phyloP scores from a whole-genome alignment of 2,113 vertebrate genomes.

The Hippopotamus amphibius region DNA sequence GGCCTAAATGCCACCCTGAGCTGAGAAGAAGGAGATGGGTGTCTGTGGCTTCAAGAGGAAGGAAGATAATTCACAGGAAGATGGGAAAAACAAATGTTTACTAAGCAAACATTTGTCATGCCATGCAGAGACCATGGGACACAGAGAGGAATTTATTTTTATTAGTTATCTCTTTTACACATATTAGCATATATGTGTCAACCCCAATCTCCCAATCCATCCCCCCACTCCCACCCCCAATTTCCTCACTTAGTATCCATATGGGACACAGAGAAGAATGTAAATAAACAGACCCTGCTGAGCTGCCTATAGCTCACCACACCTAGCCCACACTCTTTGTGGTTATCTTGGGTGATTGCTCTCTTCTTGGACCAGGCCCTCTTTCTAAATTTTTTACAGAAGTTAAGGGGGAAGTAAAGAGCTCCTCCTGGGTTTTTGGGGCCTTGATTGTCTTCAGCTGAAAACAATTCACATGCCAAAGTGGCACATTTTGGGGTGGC shows the following conservation, averaged over 20 bases:
- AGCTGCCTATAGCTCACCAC: neutral
- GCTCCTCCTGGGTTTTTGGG: neutral
- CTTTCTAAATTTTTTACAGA: neutral
- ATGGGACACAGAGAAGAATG: neutral
- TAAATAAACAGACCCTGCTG: neutral
- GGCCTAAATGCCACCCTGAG: neutral
- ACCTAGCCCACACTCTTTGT: neutral
- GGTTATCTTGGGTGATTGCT: neutral
- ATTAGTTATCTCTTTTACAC: no score
- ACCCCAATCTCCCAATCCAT: no score
- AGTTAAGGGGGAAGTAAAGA: neutral
- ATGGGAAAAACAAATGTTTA: neutral
- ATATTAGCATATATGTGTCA: no score
- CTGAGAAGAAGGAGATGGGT: neutral
- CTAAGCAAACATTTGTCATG: neutral
- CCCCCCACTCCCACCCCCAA: no score
- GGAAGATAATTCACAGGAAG: neutral
- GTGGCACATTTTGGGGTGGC: neutral
- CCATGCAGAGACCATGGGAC: neutral
- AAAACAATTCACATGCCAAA: neutral
- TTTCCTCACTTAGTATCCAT: no score
- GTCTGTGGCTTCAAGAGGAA: neutral
- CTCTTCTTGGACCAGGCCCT: neutral
- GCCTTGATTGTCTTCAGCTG: no score
- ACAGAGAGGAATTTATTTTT: no score